Base-by-base conservation (phyloP, 2,113 vertebrate genomes). In the Ammodytes marinus region DNA sequence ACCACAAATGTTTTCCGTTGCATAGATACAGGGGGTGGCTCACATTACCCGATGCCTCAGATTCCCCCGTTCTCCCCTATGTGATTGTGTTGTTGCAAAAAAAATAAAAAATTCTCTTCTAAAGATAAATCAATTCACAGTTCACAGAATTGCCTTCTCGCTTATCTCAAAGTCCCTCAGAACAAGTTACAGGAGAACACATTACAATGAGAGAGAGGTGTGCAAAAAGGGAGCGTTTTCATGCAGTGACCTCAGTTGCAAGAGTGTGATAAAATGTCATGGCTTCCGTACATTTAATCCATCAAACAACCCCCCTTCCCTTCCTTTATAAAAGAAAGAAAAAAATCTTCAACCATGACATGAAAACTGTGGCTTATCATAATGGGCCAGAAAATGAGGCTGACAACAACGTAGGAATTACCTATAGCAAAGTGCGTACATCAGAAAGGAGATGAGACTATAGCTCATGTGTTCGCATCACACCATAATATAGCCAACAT, bases 271-370 rank as follows among this genome's bases (percentile, higher is more conserved):
- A 90, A 91, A 93, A 86, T 74, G 89, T 88, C 91, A 92, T 1
- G 3, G 58, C 66, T 80, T 84, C 69, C 80, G 65, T 81, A 79
- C 83, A 83, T 92, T 93, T 88, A 93, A 95, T 95, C 93, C 88
- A 93, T 95, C 91, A 94, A 87, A 70, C 53, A 83, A 71, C 27
- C 17, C 3, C 15, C 40, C 50, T 54, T 69, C 39, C 50, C 27
- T 27, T 27, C 27, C 27, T 27, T 27, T 27, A 27, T 50, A 9
- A 4, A 66, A 69, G 59, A 69, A 69, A 78, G 59, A 64, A 64
- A 35, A 13, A 10, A 15, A 15, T 2, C 53, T 46, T 54, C 46
- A 17, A 55, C 70, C 17, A 57, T 53, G 59, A 80, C 8, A 14
- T n/a, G 60, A 60, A 61, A 50, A 50, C 45, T 7, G 61, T 52